These are phyloP conservation scores for Thera britannica DNA, from an alignment of 2,888 invertebrate genomes.

Conservation along the genomic window DNA sequence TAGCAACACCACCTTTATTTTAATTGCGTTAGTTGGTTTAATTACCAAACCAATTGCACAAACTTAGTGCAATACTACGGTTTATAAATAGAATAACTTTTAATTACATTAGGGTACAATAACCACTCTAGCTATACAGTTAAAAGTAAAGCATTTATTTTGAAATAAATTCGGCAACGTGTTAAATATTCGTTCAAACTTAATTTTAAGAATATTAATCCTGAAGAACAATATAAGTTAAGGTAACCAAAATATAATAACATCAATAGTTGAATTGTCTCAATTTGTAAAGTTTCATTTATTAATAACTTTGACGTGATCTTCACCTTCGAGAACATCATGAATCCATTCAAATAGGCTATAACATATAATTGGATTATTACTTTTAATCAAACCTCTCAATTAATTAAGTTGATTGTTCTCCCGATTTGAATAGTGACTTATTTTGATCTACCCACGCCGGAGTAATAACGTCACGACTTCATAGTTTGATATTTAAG, in stretches of 20 bases:
- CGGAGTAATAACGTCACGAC: neutral
- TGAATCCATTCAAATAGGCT: neutral
- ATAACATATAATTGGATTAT: neutral
- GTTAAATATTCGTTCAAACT: no score
- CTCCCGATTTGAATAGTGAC: neutral
- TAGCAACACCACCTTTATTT: no score
- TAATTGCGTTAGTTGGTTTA: no score
- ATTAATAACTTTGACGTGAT: constrained; percentile 1
- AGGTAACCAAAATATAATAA: neutral
- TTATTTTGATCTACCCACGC: neutral
- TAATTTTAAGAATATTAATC: no score
- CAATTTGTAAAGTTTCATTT: neutral
- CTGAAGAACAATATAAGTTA: neutral
- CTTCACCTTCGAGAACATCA: neutral
- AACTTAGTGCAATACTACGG: no score
- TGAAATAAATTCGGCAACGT: no score
- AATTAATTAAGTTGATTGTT: neutral
- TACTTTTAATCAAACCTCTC: neutral
- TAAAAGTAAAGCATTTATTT: no score
- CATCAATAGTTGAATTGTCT: neutral
- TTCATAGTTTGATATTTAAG: no score
- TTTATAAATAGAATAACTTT: no score
- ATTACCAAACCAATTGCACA: no score
- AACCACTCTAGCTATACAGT: no score
- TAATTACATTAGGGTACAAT: no score